phyloP scores from a whole-genome alignment of 2,113 vertebrate species.

The Varanus salvator region DNA sequence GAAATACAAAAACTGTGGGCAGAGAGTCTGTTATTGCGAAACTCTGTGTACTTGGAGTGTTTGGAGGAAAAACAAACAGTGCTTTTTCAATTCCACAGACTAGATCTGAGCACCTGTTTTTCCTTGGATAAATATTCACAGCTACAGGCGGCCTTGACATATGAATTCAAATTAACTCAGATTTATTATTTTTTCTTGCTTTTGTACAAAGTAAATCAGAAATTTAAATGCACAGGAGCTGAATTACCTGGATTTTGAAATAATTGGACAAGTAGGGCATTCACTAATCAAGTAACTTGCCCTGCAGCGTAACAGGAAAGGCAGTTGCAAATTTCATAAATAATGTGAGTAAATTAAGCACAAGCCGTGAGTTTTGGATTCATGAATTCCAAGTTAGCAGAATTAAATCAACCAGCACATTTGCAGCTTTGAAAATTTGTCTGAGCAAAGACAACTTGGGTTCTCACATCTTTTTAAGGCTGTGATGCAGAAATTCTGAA shows the following conservation, averaged over 20 bases:
- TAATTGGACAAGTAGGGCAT: neutral
- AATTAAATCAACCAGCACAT: neutral
- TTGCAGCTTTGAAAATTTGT: neutral
- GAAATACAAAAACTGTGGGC: neutral
- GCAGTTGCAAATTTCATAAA: slow-evolving; percentile 7
- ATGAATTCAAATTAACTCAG: slow-evolving; percentile 8
- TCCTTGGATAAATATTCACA: slow-evolving; percentile 2
- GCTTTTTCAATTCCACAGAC: neutral
- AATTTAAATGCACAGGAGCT: neutral
- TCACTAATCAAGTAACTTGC: neutral
- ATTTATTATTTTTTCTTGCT: neutral
- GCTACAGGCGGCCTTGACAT: neutral
- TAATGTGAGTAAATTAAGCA: slow-evolving; percentile 4
- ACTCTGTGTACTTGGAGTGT: neutral
- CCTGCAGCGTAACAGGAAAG: neutral
- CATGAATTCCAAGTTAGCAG: slow-evolving; percentile 22
- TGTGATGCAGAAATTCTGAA: neutral
- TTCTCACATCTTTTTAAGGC: neutral
- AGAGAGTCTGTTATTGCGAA: neutral
- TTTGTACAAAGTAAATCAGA: neutral
- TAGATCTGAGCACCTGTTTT: slow-evolving; percentile 18
- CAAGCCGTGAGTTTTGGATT: neutral
- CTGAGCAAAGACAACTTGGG: neutral
- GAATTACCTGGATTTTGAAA: slow-evolving; percentile 27
- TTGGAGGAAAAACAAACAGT: slow-evolving; percentile 6